phyloP scores from a whole-genome alignment of 2,797 vertebrate species.

The Lithobates pipiens region DNA sequence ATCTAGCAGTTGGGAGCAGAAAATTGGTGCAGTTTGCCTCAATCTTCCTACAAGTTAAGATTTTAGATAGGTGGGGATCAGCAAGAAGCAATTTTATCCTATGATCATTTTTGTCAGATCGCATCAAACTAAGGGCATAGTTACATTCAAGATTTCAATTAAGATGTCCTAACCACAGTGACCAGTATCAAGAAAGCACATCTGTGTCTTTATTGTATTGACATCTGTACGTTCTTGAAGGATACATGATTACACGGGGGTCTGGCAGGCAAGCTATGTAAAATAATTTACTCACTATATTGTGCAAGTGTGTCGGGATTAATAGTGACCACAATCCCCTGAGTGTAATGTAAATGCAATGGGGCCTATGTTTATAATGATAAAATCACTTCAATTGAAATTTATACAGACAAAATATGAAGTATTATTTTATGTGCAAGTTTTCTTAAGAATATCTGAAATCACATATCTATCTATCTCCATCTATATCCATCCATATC shows the following conservation, averaged over 20 bases:
- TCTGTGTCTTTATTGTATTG: constrained; percentile 65
- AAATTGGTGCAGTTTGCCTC: constrained; percentile 90
- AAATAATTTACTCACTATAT: constrained; percentile 33
- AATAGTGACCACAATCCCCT: not conserved
- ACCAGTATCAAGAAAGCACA: constrained; percentile 57
- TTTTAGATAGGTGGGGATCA: constrained; percentile 83
- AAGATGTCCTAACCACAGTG: constrained; percentile 72
- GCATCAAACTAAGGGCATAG: constrained; percentile 79
- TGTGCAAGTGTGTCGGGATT: not conserved
- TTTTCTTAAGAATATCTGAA: too few species aligned
- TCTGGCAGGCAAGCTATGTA: constrained; percentile 43
- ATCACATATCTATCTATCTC: too few species aligned
- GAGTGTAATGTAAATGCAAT: not conserved
- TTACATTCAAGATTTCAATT: constrained; percentile 80
- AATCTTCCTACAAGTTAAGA: constrained; percentile 85
- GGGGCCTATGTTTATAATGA: not conserved
- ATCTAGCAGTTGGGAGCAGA: constrained; percentile 87
- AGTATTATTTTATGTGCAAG: too few species aligned
- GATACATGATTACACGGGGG: constrained; percentile 54
- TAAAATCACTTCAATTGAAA: too few species aligned
- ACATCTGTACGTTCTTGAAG: constrained; percentile 65
- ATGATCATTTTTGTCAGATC: constrained; percentile 92
- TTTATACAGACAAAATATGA: too few species aligned
- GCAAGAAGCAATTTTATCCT: constrained; percentile 84
- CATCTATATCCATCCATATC: too few species aligned